phyloP scores from a whole-genome alignment of 2,797 vertebrate species.

The Lepus oiostolus region DNA sequence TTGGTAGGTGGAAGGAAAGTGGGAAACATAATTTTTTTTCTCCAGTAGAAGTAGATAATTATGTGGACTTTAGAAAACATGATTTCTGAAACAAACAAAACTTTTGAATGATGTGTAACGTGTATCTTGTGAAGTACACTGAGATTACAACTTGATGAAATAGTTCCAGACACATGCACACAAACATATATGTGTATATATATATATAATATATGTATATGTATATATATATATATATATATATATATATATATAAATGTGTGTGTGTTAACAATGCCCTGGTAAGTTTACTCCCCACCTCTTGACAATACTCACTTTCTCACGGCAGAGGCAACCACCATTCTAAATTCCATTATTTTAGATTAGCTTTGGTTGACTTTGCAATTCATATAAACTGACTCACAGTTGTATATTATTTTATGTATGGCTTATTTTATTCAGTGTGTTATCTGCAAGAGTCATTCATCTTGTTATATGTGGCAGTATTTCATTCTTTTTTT shows the following conservation, averaged over 20 bases:
- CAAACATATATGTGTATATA: too few species aligned
- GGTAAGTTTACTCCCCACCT: background rate
- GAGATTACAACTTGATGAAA: background rate
- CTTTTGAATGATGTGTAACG: background rate
- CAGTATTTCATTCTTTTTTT: background rate
- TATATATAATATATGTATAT: background rate
- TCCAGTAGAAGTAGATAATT: background rate
- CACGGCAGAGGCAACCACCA: background rate
- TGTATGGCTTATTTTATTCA: background rate
- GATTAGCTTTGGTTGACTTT: background rate
- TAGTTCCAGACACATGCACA: too few species aligned
- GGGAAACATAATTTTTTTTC: background rate
- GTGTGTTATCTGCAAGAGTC: background rate
- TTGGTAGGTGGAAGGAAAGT: background rate
- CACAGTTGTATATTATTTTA: background rate
- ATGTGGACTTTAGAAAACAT: background rate
- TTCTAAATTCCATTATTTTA: constrained; percentile 11
- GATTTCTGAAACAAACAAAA: background rate
- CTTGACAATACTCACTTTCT: background rate
- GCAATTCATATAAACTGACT: constrained; percentile 13
- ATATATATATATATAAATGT: background rate
- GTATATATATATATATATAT: background rate
- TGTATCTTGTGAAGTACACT: background rate
- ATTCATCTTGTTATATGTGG: background rate
- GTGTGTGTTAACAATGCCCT: background rate